These are phyloP conservation scores for Ernsta delagoae DNA, from an alignment of 2,888 invertebrate genomes.

Conservation along the genomic window DNA sequence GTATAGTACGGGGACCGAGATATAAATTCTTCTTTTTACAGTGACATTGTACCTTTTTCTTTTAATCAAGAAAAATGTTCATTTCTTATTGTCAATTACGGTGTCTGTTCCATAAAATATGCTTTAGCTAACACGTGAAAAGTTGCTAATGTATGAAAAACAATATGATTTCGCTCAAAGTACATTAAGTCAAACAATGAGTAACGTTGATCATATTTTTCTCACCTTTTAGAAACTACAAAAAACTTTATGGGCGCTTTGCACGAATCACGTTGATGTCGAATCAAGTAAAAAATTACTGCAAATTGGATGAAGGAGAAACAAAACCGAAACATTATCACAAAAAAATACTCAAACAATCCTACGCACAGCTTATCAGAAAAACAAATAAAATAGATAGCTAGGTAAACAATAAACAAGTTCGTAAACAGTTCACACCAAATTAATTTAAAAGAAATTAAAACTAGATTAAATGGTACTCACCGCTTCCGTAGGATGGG, in stretches of 20 bases:
- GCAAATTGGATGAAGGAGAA: too few relatives aligned
- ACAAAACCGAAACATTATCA: too few relatives aligned
- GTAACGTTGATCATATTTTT: not conserved
- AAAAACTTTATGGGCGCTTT: not conserved
- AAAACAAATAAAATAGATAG: too few relatives aligned
- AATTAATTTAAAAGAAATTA: conserved; percentile 40
- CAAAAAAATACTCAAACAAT: too few relatives aligned
- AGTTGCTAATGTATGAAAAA: not conserved
- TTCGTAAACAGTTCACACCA: conserved; percentile 45
- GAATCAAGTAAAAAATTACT: too few relatives aligned
- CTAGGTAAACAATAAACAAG: conserved; percentile 10
- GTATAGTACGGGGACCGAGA: not conserved
- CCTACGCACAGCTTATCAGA: too few relatives aligned
- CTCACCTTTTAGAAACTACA: not conserved
- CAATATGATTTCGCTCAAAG: not conserved
- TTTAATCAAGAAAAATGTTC: too few relatives aligned
- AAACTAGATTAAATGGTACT: conserved; percentile 56
- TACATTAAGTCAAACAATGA: not conserved
- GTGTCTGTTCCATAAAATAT: conserved; percentile 6
- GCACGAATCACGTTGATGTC: too few relatives aligned
- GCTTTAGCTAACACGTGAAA: not conserved
- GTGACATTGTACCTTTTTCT: not conserved
- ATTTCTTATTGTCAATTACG: too few relatives aligned
- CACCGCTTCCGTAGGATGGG: conserved; percentile 59
- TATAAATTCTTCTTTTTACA: not conserved